A percentile compares a stretch with the other conserved stretches of the same genome.
These are phyloP conservation scores for Brachionus sp. DNA, from an alignment of 1,140 invertebrate species.

Conservation along the genomic window DNA sequence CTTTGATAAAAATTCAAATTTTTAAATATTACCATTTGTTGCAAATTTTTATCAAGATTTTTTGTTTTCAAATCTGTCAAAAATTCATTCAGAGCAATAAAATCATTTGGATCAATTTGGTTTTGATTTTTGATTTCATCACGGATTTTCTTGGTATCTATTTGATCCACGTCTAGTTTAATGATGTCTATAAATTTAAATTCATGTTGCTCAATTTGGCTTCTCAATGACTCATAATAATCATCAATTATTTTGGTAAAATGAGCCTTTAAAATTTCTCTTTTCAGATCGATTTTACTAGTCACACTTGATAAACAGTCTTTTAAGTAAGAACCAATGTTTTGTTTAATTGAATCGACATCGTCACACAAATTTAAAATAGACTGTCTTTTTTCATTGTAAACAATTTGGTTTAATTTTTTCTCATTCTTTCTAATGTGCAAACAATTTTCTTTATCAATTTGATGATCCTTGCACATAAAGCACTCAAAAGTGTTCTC, in stretches of 20 bases:
- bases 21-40: neutral
- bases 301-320: neutral
- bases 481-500: neutral
- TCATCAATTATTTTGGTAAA: neutral
- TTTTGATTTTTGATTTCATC: neutral
- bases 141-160: neutral
- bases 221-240: neutral
- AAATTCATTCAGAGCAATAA: neutral
- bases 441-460: neutral
- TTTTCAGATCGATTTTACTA: neutral
- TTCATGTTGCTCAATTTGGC: neutral
- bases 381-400: neutral
- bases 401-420: neutral
- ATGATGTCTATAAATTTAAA: neutral
- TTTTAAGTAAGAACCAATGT: neutral
- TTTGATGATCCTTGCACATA: neutral
- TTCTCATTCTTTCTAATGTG: neutral
- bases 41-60: neutral
- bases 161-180: neutral
- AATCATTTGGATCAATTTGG: neutral
- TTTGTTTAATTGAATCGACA: neutral
- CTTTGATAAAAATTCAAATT: neutral
- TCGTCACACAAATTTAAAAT: neutral
- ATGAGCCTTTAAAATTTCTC: neutral
- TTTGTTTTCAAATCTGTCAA: neutral